Evolutionary conservation across 2,888 invertebrate species (phyloP), one percentile per base, ranked within the genome.

Genomic region (Venustoraphidia nigricollis): DNA sequence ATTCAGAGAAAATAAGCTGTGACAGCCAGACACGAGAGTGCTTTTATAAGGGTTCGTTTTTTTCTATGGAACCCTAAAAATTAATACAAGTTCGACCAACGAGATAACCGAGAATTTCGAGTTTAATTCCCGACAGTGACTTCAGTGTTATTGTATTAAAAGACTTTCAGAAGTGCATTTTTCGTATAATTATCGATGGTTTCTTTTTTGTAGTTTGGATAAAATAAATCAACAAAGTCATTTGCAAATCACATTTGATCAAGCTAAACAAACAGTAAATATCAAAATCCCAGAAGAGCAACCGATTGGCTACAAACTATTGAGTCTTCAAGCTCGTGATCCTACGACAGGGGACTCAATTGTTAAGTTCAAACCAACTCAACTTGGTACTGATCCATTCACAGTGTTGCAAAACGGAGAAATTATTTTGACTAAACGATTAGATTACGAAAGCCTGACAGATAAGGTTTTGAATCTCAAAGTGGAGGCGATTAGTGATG

Each of bases 391-490:
- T 3, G 73, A 73, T 45, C 65, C 73, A 10, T 66, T 77, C 41
- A 72, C 73, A 62, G 70, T 78, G 9, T 76, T 80, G 35, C 80
- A 81, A 44, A 81, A 82, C 50, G 91, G 90, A 0, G 80, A 81
- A 57, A 77, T 91, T 1, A 79, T 82, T 4, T 66, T 88, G 2
- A 81, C 78, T 41, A 80, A 77, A 55, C 73, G 81, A 49, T 65
- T 91, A 27, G 90, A 91, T 64, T 88, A 84, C 57, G 91, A 91
- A 65, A 70, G 71, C 2, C 60, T 86, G n/a, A 69, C 71, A 2
- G 70, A 70, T 44, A 76, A 77, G 53, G 76, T 78, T 60, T 60
- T 70, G 41, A 70, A 70, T 9, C 64, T 78, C 11, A 74, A 73
- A 36, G 74, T 78, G 0, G 73, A 74, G 56, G 77, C 76, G 1